Percentiles rank a stretch among this genome's conserved stretches.
Conservation (phyloP, 2,113 vertebrate species). For the Oryzias melastigma region DNA sequence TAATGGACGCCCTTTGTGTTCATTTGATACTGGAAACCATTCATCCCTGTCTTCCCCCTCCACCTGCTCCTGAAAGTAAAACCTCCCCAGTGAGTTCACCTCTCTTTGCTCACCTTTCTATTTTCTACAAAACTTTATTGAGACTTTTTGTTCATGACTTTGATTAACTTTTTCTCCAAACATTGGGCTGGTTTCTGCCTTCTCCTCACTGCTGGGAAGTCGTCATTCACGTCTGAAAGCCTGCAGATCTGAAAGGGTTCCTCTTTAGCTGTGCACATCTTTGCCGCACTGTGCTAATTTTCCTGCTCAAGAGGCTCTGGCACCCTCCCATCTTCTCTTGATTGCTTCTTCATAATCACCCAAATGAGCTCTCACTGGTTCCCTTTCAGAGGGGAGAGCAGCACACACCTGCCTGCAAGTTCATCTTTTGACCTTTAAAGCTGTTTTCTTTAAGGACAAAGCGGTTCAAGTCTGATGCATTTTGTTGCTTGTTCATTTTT, state of each 20-base stretch:
- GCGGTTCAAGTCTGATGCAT: too few species aligned
- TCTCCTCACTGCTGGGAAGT: too few species aligned
- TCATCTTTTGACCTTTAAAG: too few species aligned
- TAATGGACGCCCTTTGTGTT: background rate
- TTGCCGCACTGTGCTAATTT: slow-evolving; percentile 3
- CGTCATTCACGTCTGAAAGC: background rate
- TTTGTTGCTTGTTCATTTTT: too few species aligned
- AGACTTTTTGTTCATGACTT: too few species aligned
- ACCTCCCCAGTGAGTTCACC: background rate
- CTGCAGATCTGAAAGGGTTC: slow-evolving; percentile 5
- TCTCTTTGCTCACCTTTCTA: too few species aligned
- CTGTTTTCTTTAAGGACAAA: too few species aligned
- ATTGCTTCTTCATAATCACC: slow-evolving; percentile 8
- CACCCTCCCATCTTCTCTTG: background rate
- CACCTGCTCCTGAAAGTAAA: slow-evolving; percentile 8
- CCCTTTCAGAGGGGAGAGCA: background rate
- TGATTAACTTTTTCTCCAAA: too few species aligned
- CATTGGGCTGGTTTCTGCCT: too few species aligned
- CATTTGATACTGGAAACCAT: background rate
- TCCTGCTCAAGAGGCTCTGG: slow-evolving; percentile 13
- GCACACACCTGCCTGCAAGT: too few species aligned
- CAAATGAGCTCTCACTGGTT: slow-evolving; percentile 14
- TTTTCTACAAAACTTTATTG: too few species aligned
- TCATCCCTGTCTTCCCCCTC: background rate
- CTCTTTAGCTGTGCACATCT: slow-evolving; percentile 4